Conservation (phyloP, 92 coral and sea anemone genomes). For the Virgularia gustaviana region DNA sequence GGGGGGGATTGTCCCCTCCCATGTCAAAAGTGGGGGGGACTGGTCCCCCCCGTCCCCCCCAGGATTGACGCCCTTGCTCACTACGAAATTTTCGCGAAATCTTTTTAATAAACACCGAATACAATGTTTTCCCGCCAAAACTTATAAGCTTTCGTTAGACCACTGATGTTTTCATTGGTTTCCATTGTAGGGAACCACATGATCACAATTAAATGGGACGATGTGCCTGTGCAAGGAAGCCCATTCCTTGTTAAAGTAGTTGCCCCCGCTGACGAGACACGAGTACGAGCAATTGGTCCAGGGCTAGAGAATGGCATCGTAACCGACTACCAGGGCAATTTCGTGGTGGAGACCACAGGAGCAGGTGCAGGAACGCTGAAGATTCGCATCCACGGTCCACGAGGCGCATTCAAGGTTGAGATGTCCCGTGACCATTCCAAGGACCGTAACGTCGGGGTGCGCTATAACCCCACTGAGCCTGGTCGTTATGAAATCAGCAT, state of each 20-base stretch:
- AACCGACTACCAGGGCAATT: slow-evolving; percentile 72
- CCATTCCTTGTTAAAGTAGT: slow-evolving; percentile 90
- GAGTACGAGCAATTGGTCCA: slow-evolving; percentile 57
- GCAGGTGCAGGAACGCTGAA: slow-evolving; percentile 99
- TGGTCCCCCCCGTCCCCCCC: too few relatives aligned
- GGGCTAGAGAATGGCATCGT: slow-evolving; percentile 83
- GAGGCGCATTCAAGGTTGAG: slow-evolving; percentile 96
- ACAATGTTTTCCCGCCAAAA: too few relatives aligned
- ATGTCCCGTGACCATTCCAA: slow-evolving; percentile 94
- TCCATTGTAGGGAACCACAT: slow-evolving; percentile 64
- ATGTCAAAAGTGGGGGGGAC: too few relatives aligned
- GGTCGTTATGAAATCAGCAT: slow-evolving; percentile 91
- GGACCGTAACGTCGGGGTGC: slow-evolving; percentile 91
- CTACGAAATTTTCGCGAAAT: too few relatives aligned
- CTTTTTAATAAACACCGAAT: too few relatives aligned
- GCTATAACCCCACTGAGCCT: slow-evolving; percentile 86
- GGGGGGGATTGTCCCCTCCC: too few relatives aligned
- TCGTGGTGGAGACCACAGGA: slow-evolving; percentile 94
- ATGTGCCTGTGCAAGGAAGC: slow-evolving; percentile 82
- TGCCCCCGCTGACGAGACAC: slow-evolving; percentile 61
- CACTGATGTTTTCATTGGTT: neutral
- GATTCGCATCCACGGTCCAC: slow-evolving; percentile 90
- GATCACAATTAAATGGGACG: slow-evolving; percentile 90
- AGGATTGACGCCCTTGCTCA: too few relatives aligned
- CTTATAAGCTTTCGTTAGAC: too few relatives aligned